A percentile compares a stretch with the other conserved stretches of the same genome.
Conservation (phyloP, 2,113 vertebrate species). For the Bothrops jararaca region DNA sequence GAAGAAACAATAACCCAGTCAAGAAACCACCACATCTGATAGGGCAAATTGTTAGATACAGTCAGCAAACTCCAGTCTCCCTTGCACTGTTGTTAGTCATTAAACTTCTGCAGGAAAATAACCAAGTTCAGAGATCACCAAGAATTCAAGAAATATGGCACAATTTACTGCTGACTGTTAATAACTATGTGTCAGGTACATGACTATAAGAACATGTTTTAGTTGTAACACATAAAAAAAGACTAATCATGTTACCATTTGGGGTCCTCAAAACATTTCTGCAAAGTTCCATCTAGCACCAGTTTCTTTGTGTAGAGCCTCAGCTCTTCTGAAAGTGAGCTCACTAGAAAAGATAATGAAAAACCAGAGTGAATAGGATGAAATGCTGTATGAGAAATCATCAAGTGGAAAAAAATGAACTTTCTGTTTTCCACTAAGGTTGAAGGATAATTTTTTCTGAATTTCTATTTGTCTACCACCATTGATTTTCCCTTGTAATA, state of each 20-base stretch:
- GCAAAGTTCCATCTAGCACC: conserved; percentile 60
- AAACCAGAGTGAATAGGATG: neutral
- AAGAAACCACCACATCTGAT: neutral
- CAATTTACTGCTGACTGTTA: neutral
- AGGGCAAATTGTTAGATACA: neutral
- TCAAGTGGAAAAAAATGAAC: no score
- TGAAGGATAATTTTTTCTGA: neutral
- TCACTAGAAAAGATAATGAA: conserved; percentile 40
- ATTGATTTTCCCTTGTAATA: neutral
- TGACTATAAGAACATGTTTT: neutral
- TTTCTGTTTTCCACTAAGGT: neutral
- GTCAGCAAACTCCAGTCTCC: neutral
- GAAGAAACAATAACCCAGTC: neutral
- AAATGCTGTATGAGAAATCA: neutral
- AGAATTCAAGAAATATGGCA: neutral
- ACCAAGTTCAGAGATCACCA: neutral
- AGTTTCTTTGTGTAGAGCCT: conserved; percentile 54
- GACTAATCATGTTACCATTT: conserved; percentile 5
- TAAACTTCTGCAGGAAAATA: neutral
- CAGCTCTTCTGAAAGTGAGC: conserved; percentile 59
- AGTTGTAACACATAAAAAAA: neutral
- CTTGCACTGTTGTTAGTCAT: neutral
- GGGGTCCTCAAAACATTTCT: conserved; percentile 57
- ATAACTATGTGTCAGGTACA: neutral
- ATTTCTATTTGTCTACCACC: neutral